Conservation (phyloP, 1,140 invertebrate genomes). For the Goniozus legneri region DNA sequence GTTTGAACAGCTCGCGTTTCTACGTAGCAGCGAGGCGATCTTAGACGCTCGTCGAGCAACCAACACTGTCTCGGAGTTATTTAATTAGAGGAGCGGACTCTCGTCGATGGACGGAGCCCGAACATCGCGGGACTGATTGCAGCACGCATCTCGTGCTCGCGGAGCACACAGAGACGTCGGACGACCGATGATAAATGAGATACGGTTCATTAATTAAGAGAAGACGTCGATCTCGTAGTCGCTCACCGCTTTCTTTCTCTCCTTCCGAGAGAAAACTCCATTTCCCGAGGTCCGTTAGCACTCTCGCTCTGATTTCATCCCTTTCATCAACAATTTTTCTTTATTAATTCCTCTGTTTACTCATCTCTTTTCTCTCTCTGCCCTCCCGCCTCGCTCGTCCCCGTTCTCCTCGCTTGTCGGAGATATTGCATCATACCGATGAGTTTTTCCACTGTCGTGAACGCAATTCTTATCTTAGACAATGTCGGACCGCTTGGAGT, state of each 20-base stretch:
- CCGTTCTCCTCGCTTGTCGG: background rate
- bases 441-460: background rate
- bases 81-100: constrained; percentile 49
- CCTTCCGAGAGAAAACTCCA: background rate
- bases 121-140: background rate
- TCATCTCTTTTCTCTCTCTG: background rate
- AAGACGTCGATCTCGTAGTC: too few species aligned
- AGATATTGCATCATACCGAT: background rate
- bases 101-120: too few species aligned
- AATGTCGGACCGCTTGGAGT: constrained; percentile 11
- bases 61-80: constrained; percentile 44
- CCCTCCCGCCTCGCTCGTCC: too few species aligned
- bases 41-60: constrained; percentile 40
- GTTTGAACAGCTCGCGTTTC: constrained; percentile 28
- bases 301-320: too few species aligned
- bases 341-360: background rate
- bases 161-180: constrained; percentile 11
- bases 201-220: constrained; percentile 41
- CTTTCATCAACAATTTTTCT: background rate
- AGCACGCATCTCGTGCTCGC: constrained; percentile 12
- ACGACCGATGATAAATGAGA: constrained; percentile 38
- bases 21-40: constrained; percentile 24
- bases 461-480: constrained; percentile 26
- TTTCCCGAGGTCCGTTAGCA: background rate
- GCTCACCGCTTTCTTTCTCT: too few species aligned